A percentile compares a stretch with the other conserved stretches of the same genome.
phyloP scores from a whole-genome alignment of 1,140 invertebrate genomes.

The Aphidius ervi region DNA sequence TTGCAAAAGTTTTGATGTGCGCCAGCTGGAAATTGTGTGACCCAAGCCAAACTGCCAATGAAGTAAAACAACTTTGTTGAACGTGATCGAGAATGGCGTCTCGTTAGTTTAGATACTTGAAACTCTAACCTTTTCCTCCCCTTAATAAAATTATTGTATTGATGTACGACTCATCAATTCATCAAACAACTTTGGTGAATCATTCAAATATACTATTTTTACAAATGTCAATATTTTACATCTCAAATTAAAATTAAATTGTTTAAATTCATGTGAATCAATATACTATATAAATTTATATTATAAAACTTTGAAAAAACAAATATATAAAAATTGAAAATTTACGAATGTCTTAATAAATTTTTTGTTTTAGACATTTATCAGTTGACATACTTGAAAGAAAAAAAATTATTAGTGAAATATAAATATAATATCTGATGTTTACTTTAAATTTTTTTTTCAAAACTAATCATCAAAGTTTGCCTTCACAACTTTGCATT shows the following conservation, averaged over 20 bases:
- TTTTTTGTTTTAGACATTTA: too few species aligned
- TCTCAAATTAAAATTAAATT: too few species aligned
- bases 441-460: too few species aligned
- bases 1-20: constrained; percentile 16
- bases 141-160: constrained; percentile 1
- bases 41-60: constrained; percentile 9
- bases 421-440: too few species aligned
- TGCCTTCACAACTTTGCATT: too few species aligned
- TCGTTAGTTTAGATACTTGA: constrained; percentile 13
- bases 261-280: too few species aligned
- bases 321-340: too few species aligned
- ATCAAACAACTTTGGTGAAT: not conserved
- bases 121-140: not conserved
- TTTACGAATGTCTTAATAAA: too few species aligned
- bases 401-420: not conserved
- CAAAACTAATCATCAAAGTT: too few species aligned
- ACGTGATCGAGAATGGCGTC: constrained; percentile 15
- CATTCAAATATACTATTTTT: not conserved
- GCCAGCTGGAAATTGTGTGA: constrained; percentile 15
- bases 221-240: not conserved
- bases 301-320: too few species aligned
- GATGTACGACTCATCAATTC: constrained; percentile 3
- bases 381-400: too few species aligned
- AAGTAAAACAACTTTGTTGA: constrained; percentile 16
- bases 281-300: too few species aligned